Evolutionary conservation across 2,113 vertebrate genomes (phyloP).

Genomic region (Hystrix cristata): DNA sequence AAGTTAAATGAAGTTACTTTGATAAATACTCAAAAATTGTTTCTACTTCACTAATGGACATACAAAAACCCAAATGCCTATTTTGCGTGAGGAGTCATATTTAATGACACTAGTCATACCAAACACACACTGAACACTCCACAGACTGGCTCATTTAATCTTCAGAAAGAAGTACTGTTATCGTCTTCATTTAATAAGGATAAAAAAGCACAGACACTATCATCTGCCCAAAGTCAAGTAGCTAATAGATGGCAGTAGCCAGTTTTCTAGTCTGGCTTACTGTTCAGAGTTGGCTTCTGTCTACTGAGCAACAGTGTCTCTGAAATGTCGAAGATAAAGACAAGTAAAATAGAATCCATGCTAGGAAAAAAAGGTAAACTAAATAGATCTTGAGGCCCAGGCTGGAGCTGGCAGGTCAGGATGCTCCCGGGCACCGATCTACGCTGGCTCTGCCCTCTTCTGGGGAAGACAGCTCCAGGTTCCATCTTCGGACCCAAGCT

Average conservation of each 20-base stretch:
- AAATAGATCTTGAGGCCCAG: background rate
- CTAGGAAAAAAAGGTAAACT: background rate
- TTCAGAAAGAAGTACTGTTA: background rate
- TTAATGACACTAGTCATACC: background rate
- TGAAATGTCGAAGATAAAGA: background rate
- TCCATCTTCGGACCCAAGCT: no score
- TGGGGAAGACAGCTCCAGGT: no score
- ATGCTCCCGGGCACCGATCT: no score
- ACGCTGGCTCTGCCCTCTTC: no score
- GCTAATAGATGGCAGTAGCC: background rate
- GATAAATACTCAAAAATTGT: background rate
- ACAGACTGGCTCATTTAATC: background rate
- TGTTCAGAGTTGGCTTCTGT: background rate
- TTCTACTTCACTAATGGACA: background rate
- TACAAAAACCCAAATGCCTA: background rate
- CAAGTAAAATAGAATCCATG: background rate
- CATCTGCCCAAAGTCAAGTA: background rate
- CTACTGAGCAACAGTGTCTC: background rate
- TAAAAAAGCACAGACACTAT: background rate
- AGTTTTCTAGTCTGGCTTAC: background rate
- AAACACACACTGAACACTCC: background rate
- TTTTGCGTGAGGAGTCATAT: background rate
- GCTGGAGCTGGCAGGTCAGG: no score
- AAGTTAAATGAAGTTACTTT: constrained; percentile 20
- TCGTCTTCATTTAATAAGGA: background rate